These are phyloP conservation scores for Hymenochirus boettgeri DNA, from an alignment of 2,113 vertebrate species.

Conservation along the genomic window DNA sequence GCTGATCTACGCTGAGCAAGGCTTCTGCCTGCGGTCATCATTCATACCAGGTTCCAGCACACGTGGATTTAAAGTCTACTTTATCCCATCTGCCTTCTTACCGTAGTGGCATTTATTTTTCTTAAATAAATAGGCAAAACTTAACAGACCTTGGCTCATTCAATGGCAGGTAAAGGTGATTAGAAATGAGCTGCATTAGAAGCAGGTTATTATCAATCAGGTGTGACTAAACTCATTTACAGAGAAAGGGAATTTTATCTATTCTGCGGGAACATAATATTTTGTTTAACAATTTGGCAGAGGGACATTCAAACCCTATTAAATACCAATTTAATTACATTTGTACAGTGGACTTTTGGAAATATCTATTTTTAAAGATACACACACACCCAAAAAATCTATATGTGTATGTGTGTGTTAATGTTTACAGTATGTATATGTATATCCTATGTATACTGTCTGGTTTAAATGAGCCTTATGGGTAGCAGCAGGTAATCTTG, in stretches of 20 bases:
- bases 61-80: no score
- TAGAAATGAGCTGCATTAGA: background rate
- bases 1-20: slow-evolving; percentile 42
- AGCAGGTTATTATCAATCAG: background rate
- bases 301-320: no score
- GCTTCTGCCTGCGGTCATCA: slow-evolving; percentile 41
- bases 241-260: background rate
- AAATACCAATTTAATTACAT: no score
- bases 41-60: slow-evolving; percentile 3
- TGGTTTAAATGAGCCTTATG: no score
- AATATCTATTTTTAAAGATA: no score
- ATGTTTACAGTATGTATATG: no score
- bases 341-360: no score
- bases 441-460: no score
- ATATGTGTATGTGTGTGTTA: no score
- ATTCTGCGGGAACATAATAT: background rate
- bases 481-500: no score
- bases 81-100: background rate
- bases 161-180: slow-evolving; percentile 4
- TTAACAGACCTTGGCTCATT: background rate
- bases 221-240: background rate
- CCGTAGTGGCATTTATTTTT: background rate
- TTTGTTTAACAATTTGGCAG: no score
- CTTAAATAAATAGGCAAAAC: background rate
- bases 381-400: no score